Base-by-base conservation (phyloP, 1,140 invertebrate species). In the Drosophila burlai region DNA sequence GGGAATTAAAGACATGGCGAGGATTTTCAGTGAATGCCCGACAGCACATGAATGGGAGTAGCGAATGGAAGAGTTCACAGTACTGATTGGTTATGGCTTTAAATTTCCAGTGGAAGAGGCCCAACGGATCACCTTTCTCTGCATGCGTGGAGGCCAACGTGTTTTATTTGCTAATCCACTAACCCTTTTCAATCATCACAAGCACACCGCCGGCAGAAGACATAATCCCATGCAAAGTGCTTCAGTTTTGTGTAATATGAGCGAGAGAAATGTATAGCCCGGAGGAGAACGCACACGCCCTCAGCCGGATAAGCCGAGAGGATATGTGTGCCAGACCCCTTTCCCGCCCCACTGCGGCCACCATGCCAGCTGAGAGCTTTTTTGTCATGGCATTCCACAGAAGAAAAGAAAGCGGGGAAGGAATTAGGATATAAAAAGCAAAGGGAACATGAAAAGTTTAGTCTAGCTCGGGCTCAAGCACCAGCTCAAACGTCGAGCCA, bases 1-100 rank as follows among this genome's bases (percentile, higher is more conserved):
- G 84, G 77, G 80, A 84, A 87, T 89, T 87, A 84, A 84, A 89
- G 85, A 75, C 65, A 84, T 89, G 83, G 81, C 83, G 57, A 50
- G 84, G 84, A 84, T 84, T 84, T 79, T 68, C 61, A 68, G 54
- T 72, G 72, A 80, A 83, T 65, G 76, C 60, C 67, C 54, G 61
- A 60, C 77, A 71, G 80, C 64, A 63, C 80, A 76, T 80, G 83
- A 83, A 76, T 82, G 65, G 46, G 47, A 77, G 43, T 9, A n/a
- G 6, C 13, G 6, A 18, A 11, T 15, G 38, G 21, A 15, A 29
- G 29, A 18, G 31, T 21, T 54, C 10, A 5, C 49, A 34, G 16
- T 11, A 18, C 50, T 36, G 47, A 71, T 68, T 54, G 63, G 40
- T 73, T 59, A 34, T 26, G 42, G 38, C 52, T 24, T 60, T 72